Percentiles rank a stretch among this genome's conserved stretches.
Conservation (phyloP, 2,888 invertebrate genomes). For the Apotomis turbidana region DNA sequence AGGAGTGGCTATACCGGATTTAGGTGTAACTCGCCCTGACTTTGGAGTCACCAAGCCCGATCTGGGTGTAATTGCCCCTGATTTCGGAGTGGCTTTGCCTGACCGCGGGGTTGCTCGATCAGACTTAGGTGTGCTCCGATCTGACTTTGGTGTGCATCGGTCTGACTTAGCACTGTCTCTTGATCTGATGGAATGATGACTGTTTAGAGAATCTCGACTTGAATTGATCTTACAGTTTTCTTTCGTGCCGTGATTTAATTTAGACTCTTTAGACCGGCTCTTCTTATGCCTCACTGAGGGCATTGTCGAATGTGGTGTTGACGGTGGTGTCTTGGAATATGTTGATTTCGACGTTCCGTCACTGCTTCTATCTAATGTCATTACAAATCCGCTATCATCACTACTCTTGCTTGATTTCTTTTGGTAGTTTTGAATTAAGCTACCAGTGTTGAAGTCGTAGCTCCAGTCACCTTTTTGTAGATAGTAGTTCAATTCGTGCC, state of each 20-base stretch:
- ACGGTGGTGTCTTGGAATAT: constrained; percentile 79
- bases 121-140: constrained; percentile 78
- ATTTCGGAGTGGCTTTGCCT: constrained; percentile 75
- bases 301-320: constrained; percentile 77
- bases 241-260: constrained; percentile 70
- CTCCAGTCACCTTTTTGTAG: constrained; percentile 82
- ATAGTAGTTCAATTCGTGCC: constrained; percentile 79
- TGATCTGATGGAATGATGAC: constrained; percentile 80
- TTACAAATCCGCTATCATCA: constrained; percentile 80
- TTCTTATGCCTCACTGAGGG: constrained; percentile 78
- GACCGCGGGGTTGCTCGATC: constrained; percentile 75
- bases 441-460: constrained; percentile 78
- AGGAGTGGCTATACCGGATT: constrained; percentile 79
- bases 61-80: constrained; percentile 73
- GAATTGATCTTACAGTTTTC: constrained; percentile 74
- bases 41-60: constrained; percentile 77
- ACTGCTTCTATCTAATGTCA: constrained; percentile 80
- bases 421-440: constrained; percentile 79
- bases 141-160: constrained; percentile 76
- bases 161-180: constrained; percentile 77
- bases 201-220: constrained; percentile 79
- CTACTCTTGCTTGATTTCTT: constrained; percentile 81
- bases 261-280: constrained; percentile 77
- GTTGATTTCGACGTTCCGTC: constrained; percentile 80
- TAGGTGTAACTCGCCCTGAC: constrained; percentile 74